Percentiles rank a stretch among this genome's conserved stretches.
phyloP scores from a whole-genome alignment of 2,888 invertebrate species.

The Loripinus fragilis region DNA sequence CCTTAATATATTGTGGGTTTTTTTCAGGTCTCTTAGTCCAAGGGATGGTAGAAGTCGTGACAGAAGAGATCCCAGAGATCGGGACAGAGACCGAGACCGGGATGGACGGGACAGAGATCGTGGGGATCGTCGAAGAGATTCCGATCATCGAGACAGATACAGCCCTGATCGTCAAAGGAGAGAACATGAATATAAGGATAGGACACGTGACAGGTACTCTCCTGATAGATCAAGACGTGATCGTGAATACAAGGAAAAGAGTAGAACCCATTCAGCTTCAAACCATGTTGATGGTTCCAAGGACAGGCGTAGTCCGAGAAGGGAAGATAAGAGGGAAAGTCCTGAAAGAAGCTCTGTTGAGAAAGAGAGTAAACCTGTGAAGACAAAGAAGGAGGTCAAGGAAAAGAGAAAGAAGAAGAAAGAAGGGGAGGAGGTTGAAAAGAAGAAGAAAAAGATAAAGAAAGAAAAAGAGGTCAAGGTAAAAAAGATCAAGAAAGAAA shows the following conservation, averaged over 20 bases:
- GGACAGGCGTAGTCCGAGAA: slow-evolving; percentile 35
- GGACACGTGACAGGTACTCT: slow-evolving; percentile 23
- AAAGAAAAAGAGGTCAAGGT: slow-evolving; percentile 84
- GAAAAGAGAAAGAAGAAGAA: slow-evolving; percentile 81
- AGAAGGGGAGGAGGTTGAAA: slow-evolving; percentile 75
- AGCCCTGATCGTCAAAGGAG: slow-evolving; percentile 20
- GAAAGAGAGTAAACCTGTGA: slow-evolving; percentile 31
- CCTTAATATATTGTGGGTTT: background rate
- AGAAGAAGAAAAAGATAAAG: slow-evolving; percentile 83
- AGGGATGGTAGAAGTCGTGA: slow-evolving; percentile 20
- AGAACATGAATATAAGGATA: slow-evolving; percentile 30
- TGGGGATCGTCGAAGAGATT: slow-evolving; percentile 22
- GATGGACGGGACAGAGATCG: slow-evolving; percentile 27
- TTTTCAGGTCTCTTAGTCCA: slow-evolving; percentile 40
- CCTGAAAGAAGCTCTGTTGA: slow-evolving; percentile 68
- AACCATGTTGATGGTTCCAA: background rate
- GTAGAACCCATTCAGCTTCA: background rate
- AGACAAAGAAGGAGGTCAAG: slow-evolving; percentile 82
- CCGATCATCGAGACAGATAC: background rate
- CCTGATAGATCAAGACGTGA: slow-evolving; percentile 30
- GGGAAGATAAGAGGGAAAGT: slow-evolving; percentile 25
- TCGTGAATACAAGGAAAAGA: background rate
- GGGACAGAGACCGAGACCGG: slow-evolving; percentile 21
- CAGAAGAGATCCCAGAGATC: slow-evolving; percentile 24
- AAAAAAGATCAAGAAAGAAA: slow-evolving; percentile 53